phyloP scores from a whole-genome alignment of 2,888 invertebrate genomes.

The Meloe dianella region DNA sequence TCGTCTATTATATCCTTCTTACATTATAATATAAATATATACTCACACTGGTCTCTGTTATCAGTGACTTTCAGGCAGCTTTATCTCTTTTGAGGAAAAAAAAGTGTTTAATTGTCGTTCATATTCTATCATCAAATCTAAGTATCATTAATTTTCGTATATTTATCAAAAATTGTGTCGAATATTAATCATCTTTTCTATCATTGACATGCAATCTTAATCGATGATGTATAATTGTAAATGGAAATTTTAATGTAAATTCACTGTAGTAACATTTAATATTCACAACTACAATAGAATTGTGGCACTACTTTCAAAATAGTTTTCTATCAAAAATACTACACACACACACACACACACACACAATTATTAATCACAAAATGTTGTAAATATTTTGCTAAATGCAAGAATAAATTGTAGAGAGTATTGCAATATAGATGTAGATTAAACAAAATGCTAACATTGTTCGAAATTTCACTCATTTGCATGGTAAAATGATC shows the following conservation, averaged over 20 bases:
- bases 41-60: conserved; percentile 24
- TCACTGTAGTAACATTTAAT: conserved; percentile 45
- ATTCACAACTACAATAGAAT: conserved; percentile 21
- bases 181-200: conserved; percentile 48
- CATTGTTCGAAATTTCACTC: conserved; percentile 33
- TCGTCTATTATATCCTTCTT: background rate
- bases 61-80: conserved; percentile 33
- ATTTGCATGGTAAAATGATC: conserved; percentile 37
- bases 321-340: background rate
- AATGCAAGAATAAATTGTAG: conserved; percentile 32
- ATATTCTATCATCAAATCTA: conserved; percentile 23
- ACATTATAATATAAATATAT: background rate
- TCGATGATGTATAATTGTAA: conserved; percentile 44
- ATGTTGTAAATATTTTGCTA: conserved; percentile 14
- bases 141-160: conserved; percentile 28
- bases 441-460: conserved; percentile 19
- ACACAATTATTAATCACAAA: background rate
- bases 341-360: no score
- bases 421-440: background rate
- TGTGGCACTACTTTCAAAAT: background rate
- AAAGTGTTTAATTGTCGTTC: conserved; percentile 29
- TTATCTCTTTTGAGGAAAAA: conserved; percentile 24
- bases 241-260: conserved; percentile 46
- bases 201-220: conserved; percentile 48
- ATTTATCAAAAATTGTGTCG: conserved; percentile 36